A percentile compares a stretch with the other conserved stretches of the same genome.
Evolutionary conservation across 2,113 vertebrate species (phyloP).

Genomic region (Scytalopus superciliaris): DNA sequence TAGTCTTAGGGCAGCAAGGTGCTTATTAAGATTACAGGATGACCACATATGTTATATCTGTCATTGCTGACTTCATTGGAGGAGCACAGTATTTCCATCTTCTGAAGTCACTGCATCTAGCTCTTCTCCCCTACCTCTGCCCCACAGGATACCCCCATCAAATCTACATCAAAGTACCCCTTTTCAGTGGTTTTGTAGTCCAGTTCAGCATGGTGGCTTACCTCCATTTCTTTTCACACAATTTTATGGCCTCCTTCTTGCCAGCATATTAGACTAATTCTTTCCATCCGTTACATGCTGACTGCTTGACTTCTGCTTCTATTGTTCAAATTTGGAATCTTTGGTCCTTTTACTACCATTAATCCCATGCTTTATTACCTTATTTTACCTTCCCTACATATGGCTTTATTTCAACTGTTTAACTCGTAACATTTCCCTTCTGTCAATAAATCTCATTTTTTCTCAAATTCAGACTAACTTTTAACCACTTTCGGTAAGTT

Average conservation of each 20-base stretch:
- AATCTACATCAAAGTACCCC: slow-evolving; percentile 27
- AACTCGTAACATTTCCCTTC: background rate
- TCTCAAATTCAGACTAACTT: background rate
- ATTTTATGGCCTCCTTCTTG: background rate
- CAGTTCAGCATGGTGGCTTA: background rate
- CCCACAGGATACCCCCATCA: background rate
- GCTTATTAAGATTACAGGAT: background rate
- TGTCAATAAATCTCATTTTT: slow-evolving; percentile 17
- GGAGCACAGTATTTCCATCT: background rate
- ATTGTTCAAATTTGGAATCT: slow-evolving; percentile 39
- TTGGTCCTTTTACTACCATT: slow-evolving; percentile 45
- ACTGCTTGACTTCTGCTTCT: background rate
- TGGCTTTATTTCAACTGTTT: slow-evolving; percentile 12
- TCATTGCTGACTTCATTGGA: background rate
- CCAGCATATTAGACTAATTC: slow-evolving; percentile 16
- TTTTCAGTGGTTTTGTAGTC: background rate
- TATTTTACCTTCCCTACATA: slow-evolving; percentile 1
- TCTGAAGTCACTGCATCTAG: background rate
- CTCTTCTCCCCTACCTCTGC: rapidly evolving
- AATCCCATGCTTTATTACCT: slow-evolving; percentile 13
- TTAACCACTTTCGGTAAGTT: slow-evolving; percentile 5
- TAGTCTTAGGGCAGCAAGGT: background rate
- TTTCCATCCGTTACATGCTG: background rate
- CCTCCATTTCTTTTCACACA: slow-evolving; percentile 28
- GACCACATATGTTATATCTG: background rate